Conservation (phyloP, 2,888 invertebrate species). For the Spisula subtruncata region DNA sequence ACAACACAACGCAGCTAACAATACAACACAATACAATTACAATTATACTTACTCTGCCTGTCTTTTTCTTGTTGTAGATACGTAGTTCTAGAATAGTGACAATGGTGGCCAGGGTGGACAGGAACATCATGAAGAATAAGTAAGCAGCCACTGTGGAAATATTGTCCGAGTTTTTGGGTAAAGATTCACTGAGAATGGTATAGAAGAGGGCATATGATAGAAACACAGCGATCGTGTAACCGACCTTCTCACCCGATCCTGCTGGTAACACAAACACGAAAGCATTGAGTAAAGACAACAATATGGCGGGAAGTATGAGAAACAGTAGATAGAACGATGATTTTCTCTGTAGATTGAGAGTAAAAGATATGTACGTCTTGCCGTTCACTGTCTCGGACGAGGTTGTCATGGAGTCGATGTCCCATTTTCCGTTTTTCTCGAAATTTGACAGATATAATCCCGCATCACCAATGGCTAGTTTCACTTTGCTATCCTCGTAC, state of each 20-base stretch:
- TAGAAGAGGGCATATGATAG: slow-evolving; percentile 71
- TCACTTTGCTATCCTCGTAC: slow-evolving; percentile 52
- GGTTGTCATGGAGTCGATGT: slow-evolving; percentile 57
- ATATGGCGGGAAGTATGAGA: slow-evolving; percentile 62
- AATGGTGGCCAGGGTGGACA: slow-evolving; percentile 65
- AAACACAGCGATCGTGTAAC: slow-evolving; percentile 66
- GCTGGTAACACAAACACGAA: slow-evolving; percentile 71
- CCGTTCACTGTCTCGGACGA: slow-evolving; percentile 45
- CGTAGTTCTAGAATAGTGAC: slow-evolving; percentile 65
- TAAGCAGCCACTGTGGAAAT: slow-evolving; percentile 68
- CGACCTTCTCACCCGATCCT: slow-evolving; percentile 68
- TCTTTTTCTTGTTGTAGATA: slow-evolving; percentile 60
- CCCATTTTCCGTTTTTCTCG: slow-evolving; percentile 71
- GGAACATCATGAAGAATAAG: slow-evolving; percentile 70
- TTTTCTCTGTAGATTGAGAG: slow-evolving; percentile 59
- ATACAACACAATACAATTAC: too few relatives aligned
- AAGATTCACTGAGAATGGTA: slow-evolving; percentile 66
- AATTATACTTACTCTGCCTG: slow-evolving; percentile 39
- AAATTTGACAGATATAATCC: slow-evolving; percentile 69
- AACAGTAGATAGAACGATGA: slow-evolving; percentile 67
- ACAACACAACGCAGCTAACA: too few relatives aligned
- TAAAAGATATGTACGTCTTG: slow-evolving; percentile 60
- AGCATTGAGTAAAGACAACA: slow-evolving; percentile 61
- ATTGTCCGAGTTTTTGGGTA: slow-evolving; percentile 67
- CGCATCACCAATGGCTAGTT: slow-evolving; percentile 46